Percentiles rank a stretch among this genome's conserved stretches.
Conservation (phyloP, 2,797 vertebrate genomes). For the Rhynchonycteris naso region DNA sequence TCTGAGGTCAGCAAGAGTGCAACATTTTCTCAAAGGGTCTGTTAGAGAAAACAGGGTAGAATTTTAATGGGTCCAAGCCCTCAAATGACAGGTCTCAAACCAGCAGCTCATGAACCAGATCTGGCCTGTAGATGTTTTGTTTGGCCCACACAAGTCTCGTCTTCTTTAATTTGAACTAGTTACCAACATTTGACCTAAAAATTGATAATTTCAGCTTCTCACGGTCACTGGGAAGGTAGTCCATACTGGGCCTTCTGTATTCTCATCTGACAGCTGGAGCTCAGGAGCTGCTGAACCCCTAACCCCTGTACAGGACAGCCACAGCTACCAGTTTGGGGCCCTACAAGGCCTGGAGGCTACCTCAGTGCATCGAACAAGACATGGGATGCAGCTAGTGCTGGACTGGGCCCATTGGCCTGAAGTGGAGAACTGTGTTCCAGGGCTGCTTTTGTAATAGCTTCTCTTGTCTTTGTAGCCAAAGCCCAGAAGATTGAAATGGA, state of each 20-base stretch:
- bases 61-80: not conserved
- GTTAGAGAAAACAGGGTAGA: not conserved
- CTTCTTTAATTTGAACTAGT: conserved; percentile 23
- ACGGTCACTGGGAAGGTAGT: not conserved
- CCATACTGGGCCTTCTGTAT: not conserved
- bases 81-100: not conserved
- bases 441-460: not conserved
- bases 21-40: not conserved
- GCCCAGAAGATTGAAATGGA: conserved; percentile 99
- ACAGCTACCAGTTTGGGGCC: not conserved
- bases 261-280: not conserved
- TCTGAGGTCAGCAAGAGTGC: accelerated
- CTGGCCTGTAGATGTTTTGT: not conserved
- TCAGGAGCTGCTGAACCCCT: too few species aligned
- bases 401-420: accelerated
- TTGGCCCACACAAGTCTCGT: not conserved
- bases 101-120: not conserved
- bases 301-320: not conserved
- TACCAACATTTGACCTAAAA: not conserved
- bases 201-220: not conserved
- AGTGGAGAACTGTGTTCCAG: accelerated
- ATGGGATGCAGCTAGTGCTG: accelerated
- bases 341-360: not conserved
- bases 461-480: conserved; percentile 89
- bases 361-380: not conserved